Evolutionary conservation across 2,888 invertebrate genomes (phyloP).

Genomic region (Drosophila imparisetae): DNA sequence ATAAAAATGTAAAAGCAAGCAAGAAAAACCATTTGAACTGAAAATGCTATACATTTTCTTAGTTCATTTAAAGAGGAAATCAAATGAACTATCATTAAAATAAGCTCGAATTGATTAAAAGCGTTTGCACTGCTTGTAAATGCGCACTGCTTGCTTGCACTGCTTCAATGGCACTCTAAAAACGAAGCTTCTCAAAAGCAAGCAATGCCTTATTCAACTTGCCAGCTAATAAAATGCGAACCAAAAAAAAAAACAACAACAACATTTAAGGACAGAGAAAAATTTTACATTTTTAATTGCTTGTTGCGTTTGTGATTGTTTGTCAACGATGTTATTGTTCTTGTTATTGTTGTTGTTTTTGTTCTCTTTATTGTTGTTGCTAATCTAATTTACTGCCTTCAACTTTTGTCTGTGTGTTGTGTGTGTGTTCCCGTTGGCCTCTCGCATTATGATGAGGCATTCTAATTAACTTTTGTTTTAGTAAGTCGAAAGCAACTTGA

Average conservation of each 20-base stretch:
- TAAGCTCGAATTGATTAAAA: background rate
- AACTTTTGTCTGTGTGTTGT: conserved; percentile 62
- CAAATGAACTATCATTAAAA: background rate
- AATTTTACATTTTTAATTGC: conserved; percentile 79
- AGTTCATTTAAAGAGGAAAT: background rate
- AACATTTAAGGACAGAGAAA: conserved; percentile 13
- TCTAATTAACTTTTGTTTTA: conserved; percentile 80
- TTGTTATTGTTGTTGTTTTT: conserved; percentile 30
- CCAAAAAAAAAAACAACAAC: conserved; percentile 13
- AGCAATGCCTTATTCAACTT: conserved; percentile 60
- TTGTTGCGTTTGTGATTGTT: conserved; percentile 73
- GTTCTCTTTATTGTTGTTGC: conserved; percentile 58
- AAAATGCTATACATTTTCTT: background rate
- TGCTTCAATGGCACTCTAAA: conserved; percentile 26
- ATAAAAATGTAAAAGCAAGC: background rate
- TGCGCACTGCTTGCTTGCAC: conserved; percentile 19
- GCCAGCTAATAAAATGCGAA: conserved; percentile 44
- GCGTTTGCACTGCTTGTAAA: conserved; percentile 22
- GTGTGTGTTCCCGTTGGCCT: conserved; percentile 52
- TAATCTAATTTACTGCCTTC: conserved; percentile 80
- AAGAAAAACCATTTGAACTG: background rate
- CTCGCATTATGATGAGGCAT: conserved; percentile 76
- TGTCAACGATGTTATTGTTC: conserved; percentile 62
- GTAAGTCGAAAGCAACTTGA: conserved; percentile 72
- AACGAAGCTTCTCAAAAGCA: conserved; percentile 33